Base-by-base conservation (phyloP, 2,797 vertebrate genomes). In the Catostomus latipinnis region DNA sequence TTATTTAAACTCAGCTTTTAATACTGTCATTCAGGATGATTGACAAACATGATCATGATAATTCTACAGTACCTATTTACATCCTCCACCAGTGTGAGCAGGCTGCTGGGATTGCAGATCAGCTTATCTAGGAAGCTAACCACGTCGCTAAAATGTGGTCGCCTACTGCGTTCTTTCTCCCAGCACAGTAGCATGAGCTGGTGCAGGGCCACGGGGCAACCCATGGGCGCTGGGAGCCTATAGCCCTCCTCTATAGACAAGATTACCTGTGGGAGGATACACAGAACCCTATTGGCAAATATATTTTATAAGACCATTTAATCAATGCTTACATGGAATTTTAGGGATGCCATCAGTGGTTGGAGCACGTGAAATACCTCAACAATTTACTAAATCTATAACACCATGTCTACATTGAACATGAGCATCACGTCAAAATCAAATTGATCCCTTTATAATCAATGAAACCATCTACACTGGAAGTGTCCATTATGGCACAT, bases 161-260 rank as follows among this genome's bases (percentile, higher is more conserved):
- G 94, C 89, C 95, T 96, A 86, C 91, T 94, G 74, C 94, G 94
- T 87, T 99, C 97, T 88, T 98, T 99, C 90, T 99, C 97, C 98
- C 98, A 99, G 91, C 97, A 98, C 87, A 97, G 97, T 83, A 99
- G 94, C 98, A 99, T 99, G 70, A 99, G 83, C 52, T 99, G 97
- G 90, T 99, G 97, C 83, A 99, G 94, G 13, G 96, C 96, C 50
- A 96, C 94, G 1, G 98, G 96, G 83, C 97, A 99, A 84, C 96
- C 96, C 95, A 98, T 97, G 9, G 98, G 98, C 5, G 97, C 96
- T 0, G 98, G 98, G 1, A 99, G 96, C 76, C 97, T 96, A 89
- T 99, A 99, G 34, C 97, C 98, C 92, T 99, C 98, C 88, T 98
- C 97, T 85, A 99, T 98, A 65, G 98, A 99, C 86, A 99, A 90